Conservation (phyloP, 2,113 vertebrate species). For the Psilopogon haemacephalus region DNA sequence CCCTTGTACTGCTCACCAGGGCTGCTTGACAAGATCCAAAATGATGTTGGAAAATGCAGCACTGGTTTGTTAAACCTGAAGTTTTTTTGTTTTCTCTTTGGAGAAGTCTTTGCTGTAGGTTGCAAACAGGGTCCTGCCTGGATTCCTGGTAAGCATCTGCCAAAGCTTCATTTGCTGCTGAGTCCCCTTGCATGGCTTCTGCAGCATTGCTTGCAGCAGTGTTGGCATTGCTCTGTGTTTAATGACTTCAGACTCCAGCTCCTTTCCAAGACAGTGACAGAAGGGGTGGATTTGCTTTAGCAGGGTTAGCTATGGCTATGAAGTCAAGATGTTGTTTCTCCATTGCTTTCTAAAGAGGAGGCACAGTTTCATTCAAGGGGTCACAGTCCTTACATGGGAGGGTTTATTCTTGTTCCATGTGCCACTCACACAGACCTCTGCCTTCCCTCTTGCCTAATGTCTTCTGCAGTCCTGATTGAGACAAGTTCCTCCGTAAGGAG, state of each 20-base stretch:
- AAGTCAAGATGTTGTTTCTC: background rate
- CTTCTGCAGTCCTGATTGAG: background rate
- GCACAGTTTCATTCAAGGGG: accelerated
- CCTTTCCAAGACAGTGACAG: background rate
- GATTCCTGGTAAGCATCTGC: background rate
- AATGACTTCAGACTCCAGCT: background rate
- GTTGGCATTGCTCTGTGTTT: background rate
- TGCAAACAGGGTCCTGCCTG: background rate
- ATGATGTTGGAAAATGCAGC: background rate
- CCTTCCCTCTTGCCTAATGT: background rate
- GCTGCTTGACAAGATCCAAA: background rate
- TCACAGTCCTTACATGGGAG: background rate
- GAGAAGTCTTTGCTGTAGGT: background rate
- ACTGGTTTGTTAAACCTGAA: background rate
- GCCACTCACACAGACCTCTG: background rate
- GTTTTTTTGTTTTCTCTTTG: background rate
- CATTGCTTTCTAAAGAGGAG: background rate
- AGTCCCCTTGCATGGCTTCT: background rate
- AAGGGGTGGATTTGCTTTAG: background rate
- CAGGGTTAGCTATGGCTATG: background rate
- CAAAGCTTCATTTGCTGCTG: background rate
- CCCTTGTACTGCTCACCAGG: background rate
- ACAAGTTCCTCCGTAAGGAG: background rate
- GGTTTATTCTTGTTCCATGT: background rate
- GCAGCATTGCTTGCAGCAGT: background rate